Evolutionary conservation across 2,888 invertebrate species (phyloP), one percentile per base, ranked within the genome.

Genomic region (Monopis laevigella): DNA sequence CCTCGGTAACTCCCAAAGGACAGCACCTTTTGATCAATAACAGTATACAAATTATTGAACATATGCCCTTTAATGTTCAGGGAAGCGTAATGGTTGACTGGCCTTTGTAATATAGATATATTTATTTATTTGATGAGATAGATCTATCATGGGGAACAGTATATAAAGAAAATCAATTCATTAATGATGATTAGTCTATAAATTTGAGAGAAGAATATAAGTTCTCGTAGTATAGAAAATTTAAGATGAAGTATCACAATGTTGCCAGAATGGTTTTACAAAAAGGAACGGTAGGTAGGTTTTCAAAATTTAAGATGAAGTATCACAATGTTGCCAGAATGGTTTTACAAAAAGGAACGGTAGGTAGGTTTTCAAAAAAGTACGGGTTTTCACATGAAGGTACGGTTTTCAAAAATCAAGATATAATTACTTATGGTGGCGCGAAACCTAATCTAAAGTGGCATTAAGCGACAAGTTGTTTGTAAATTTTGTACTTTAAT

Each of bases 21-120:
- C 65, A 57, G 59, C 64, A 68, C 70, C 80, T 74, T 80, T 80
- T 80, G 80, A 80, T 80, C 80, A 80, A 77, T 77, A 78, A 75
- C 71, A 78, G 77, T 80, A 78, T 70, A 77, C 74, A 77, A 78
- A 77, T 78, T 77, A 73, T 69, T 54, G 55, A 71, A 66, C 78
- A 78, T 72, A 75, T 80, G 78, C 69, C 75, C 73, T 69, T 74
- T 66, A 57, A 59, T 70, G 78, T 65, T 73, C 65, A 58, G 64
- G 57, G 58, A 65, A 68, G 61, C 72, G 65, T 61, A 65, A 59
- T 53, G 61, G 61, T 58, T 62, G 55, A 61, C 54, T 53, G 58
- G 55, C 59, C 73, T 75, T 77, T 74, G 70, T 74, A 21, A 10
- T 36, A 36, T 36, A 36, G 19, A 21, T 3, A 21, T 36, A 21